Evolutionary conservation across 1,140 invertebrate genomes (phyloP).

Genomic region (Drosophila nikananu): DNA sequence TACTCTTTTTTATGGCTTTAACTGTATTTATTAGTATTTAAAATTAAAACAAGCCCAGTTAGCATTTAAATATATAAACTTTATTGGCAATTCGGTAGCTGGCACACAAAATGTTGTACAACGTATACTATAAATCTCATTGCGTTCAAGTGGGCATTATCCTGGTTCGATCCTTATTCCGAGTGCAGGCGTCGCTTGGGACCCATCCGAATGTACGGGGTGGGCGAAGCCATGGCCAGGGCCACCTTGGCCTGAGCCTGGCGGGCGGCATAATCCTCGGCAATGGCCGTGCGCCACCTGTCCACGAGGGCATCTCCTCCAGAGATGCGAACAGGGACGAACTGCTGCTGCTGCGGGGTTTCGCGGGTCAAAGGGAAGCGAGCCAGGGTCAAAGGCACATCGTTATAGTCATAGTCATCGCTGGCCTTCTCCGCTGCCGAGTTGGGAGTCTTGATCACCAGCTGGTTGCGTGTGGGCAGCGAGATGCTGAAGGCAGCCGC

Average conservation of each 20-base stretch:
- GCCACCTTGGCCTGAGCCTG: constrained; percentile 37
- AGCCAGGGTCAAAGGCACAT: constrained; percentile 39
- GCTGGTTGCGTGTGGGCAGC: constrained; percentile 73
- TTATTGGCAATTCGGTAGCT: constrained; percentile 75
- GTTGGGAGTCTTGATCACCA: constrained; percentile 77
- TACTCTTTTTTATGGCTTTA: background rate
- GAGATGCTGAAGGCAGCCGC: constrained; percentile 85
- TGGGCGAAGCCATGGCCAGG: constrained; percentile 23
- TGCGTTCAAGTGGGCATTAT: background rate
- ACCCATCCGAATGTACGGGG: constrained; percentile 50
- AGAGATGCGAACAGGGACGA: constrained; percentile 27
- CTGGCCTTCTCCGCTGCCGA: constrained; percentile 51
- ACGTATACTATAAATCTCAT: constrained; percentile 37
- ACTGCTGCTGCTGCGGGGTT: constrained; percentile 34
- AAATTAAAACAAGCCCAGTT: too few species aligned
- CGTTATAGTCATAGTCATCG: constrained; percentile 77
- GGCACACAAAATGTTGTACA: constrained; percentile 53
- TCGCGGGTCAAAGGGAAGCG: constrained; percentile 58
- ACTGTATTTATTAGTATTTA: background rate
- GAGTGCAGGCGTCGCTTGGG: constrained; percentile 71
- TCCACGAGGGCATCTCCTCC: constrained; percentile 56
- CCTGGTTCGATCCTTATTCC: constrained; percentile 29
- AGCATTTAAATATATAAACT: constrained; percentile 43
- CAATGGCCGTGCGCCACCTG: constrained; percentile 76
- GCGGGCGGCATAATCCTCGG: constrained; percentile 73